Evolutionary conservation across 2,113 vertebrate genomes (phyloP).

Genomic region (Meles meles): DNA sequence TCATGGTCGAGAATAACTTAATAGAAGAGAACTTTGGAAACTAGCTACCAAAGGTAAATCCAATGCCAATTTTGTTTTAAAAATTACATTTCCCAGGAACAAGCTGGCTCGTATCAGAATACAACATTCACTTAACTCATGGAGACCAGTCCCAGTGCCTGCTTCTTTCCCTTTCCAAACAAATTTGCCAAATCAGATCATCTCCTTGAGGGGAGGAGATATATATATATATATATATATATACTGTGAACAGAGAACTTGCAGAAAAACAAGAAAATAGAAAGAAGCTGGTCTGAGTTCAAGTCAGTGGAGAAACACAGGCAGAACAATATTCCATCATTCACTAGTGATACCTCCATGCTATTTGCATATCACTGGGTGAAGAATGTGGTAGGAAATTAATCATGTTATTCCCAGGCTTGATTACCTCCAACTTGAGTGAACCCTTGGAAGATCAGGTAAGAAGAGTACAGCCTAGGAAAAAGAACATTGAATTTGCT

Average conservation of each 20-base stretch:
- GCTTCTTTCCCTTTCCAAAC: not conserved
- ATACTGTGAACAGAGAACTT: not conserved
- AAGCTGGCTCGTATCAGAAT: not conserved
- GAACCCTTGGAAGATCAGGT: not conserved
- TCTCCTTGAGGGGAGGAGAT: not conserved
- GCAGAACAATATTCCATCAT: not conserved
- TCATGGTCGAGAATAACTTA: not conserved
- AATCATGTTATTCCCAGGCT: not conserved
- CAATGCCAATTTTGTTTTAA: not conserved
- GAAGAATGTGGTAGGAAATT: not conserved
- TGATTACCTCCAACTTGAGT: not conserved
- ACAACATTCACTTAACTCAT: not conserved
- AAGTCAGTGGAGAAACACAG: not conserved
- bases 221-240: no score
- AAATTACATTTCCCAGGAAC: not conserved
- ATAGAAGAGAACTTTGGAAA: not conserved
- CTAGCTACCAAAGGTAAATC: not conserved
- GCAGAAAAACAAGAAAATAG: not conserved
- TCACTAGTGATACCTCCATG: not conserved
- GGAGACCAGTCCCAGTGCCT: not conserved
- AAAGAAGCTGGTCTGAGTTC: not conserved
- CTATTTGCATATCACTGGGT: not conserved
- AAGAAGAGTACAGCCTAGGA: not conserved
- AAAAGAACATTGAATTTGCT: not conserved
- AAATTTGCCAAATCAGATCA: not conserved